Base-by-base conservation (phyloP, 2,113 vertebrate species). In the Egretta garzetta region DNA sequence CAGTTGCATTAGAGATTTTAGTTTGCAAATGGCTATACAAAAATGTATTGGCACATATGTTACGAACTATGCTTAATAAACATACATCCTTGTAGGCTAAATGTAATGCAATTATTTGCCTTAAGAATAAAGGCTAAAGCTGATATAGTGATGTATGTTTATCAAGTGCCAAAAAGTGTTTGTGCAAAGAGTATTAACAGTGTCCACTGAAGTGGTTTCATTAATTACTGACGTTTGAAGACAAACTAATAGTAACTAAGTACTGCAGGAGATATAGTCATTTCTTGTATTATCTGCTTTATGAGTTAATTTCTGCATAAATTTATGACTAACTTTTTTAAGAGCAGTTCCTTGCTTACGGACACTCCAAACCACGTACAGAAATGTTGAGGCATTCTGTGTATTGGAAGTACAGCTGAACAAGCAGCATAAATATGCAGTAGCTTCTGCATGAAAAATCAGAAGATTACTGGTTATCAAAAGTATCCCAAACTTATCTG, bases 21-120 rank as follows among this genome's bases (percentile, higher is more conserved):
- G 24, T 20, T 55, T 72, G 15, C 58, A 88, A 88, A 43, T 3
- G 24, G 19, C 24, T 64, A 49, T 1, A 58, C 1, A 2, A 12
- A 72, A 66, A 9, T 50, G 12, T 66, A 13, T 49, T 83, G 49
- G 8, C 32, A 49, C 27, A 8, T 17, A 18, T 10, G 8, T 86
- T 77, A 23, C 4, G 1, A 71, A 41, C 30, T 58, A 2, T 41
- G 7, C 10, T 45, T 62, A 66, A 66, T 70, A n/a, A 4, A 27
- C 0, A 0, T 23, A 9, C 3, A 30, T 72, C 19, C 20, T 14
- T n/a, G 5, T 41, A 60, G 39, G 15, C 52, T 87, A 72, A 56
- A 55, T 15, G 14, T 58, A 94, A 45, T 62, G 50, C 26, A 60
- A 1, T 62, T 87, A 60, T 33, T 91, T 96, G 43, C 35, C n/a